Base-by-base conservation (phyloP, 2,797 vertebrate genomes). In the Crax fasciolata region DNA sequence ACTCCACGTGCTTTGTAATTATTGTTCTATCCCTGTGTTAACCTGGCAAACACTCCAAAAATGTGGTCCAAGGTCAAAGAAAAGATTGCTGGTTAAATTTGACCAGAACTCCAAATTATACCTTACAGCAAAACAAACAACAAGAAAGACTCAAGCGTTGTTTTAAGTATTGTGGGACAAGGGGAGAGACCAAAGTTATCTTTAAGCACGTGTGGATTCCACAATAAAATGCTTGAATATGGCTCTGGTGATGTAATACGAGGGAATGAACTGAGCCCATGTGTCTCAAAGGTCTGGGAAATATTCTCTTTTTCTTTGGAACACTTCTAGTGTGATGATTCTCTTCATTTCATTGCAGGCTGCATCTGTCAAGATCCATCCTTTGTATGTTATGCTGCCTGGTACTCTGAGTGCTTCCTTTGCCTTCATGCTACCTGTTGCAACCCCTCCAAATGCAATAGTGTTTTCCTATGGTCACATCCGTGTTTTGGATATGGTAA, bases 381-480 rank as follows among this genome's bases (percentile, higher is more conserved):
- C 99, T 3, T 95, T 99, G 67, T 99, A 99, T 46, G 93, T 99
- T 96, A 99, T 99, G 99, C 97, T 99, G 83, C 99, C 99, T 38
- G 98, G 98, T 71, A 99, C 99, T 11, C 98, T 99, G 88, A 99
- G 99, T 28, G 97, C 99, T 5, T 99, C 99, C 8, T 99, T 99
- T 58, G 99, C 99, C 87, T 99, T 99, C 98, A 99, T 99, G 99
- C 95, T 99, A 49, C 99, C 99, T 8, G 99, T 99, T 66, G 99
- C 99, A 52, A 99, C 99, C 4, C 99, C 99, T 0, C 99, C 99
- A 19, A 99, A 99, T 2, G 99, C 99, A n/a, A 99, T 99, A 9
- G 99, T 99, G 84, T 99, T 99, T 97, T 98, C 99, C 39, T 99
- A 99, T 0, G 99, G 99, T 88, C 99, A 98, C 96, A 98, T 99